Conservation (phyloP, 2,113 vertebrate species). For the Crotophaga sulcirostris region DNA sequence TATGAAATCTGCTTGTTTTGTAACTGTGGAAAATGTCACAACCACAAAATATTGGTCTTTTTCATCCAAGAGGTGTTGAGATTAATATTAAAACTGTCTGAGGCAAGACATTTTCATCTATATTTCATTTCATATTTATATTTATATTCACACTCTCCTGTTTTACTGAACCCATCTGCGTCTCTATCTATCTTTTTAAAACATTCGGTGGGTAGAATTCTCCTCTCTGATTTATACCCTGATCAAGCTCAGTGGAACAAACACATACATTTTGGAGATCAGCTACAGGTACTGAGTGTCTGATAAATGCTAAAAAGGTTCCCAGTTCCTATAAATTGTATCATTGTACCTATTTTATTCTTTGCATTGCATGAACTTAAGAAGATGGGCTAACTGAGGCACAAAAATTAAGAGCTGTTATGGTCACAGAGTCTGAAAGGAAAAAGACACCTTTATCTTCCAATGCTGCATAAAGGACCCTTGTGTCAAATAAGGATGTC, state of each 20-base stretch:
- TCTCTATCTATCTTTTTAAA: constrained; percentile 24
- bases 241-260: constrained; percentile 32
- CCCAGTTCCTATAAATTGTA: neutral
- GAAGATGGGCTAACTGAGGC: neutral
- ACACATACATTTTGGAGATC: neutral
- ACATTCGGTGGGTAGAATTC: neutral
- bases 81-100: constrained; percentile 65
- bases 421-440: neutral
- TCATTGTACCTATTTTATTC: neutral
- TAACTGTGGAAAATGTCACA: constrained; percentile 35
- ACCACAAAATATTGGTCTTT: constrained; percentile 27
- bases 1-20: neutral
- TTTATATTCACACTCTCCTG: constrained; percentile 27
- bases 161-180: constrained; percentile 33
- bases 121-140: constrained; percentile 62
- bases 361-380: neutral
- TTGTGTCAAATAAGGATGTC: neutral
- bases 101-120: constrained; percentile 14
- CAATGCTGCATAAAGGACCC: neutral
- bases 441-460: neutral
- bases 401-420: neutral
- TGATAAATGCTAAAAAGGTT: neutral
- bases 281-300: neutral
- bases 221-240: constrained; percentile 10
- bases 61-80: neutral